phyloP scores from a whole-genome alignment of 2,113 vertebrate genomes.

The Synchiropus splendidus region DNA sequence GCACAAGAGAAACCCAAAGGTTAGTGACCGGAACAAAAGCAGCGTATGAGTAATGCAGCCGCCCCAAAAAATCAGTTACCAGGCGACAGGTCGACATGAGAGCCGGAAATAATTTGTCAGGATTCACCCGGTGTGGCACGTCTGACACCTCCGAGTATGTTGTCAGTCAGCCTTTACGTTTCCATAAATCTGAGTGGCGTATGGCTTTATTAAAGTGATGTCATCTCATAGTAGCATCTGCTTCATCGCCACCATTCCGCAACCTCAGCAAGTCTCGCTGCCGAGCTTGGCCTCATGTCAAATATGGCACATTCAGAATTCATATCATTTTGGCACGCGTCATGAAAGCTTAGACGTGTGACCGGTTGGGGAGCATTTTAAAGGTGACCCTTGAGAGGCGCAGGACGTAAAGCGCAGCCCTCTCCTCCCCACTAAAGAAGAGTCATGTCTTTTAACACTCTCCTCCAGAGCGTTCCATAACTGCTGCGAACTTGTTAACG shows the following conservation, averaged over 20 bases:
- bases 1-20: constrained; percentile 34
- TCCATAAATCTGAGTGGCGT: no score
- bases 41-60: constrained; percentile 7
- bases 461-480: constrained; percentile 35
- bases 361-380: constrained; percentile 1
- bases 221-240: not conserved
- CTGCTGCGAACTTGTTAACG: constrained; percentile 46
- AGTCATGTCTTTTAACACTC: constrained; percentile 34
- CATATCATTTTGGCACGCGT: not conserved
- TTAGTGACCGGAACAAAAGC: constrained; percentile 27
- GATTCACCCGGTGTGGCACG: no score
- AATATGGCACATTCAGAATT: not conserved
- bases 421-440: constrained; percentile 30
- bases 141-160: no score
- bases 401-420: not conserved
- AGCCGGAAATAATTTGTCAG: no score
- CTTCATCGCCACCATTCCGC: not conserved
- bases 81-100: no score
- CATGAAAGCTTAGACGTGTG: not conserved
- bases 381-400: not conserved
- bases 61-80: constrained; percentile 1
- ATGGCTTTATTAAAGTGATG: not conserved
- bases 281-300: constrained; percentile 2
- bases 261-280: not conserved
- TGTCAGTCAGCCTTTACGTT: no score